phyloP scores from a whole-genome alignment of 1,140 invertebrate genomes.

The Drosophila azteca region DNA sequence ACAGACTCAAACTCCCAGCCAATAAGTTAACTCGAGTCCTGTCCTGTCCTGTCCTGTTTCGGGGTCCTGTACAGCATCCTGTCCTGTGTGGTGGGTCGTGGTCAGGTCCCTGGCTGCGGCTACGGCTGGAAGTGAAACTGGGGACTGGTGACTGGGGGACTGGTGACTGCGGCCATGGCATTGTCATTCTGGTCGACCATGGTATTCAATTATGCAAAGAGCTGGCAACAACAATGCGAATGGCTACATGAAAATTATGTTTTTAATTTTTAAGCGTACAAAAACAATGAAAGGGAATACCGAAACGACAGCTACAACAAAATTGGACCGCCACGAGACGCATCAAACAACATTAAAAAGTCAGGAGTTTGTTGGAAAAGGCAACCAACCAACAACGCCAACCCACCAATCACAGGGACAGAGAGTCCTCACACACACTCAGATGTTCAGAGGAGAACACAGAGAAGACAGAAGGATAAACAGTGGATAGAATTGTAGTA shows the following conservation, averaged over 20 bases:
- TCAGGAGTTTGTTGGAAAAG: constrained; percentile 51
- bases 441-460: neutral
- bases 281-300: constrained; percentile 8
- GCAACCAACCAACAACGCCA: too few species aligned
- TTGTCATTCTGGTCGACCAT: constrained; percentile 46
- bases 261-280: constrained; percentile 52
- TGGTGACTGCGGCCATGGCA: constrained; percentile 15
- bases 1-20: constrained; percentile 14
- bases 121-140: too few species aligned
- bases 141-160: constrained; percentile 3
- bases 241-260: constrained; percentile 68
- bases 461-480: neutral
- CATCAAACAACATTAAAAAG: constrained; percentile 68
- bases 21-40: constrained; percentile 35
- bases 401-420: constrained; percentile 18
- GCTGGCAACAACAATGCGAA: constrained; percentile 40
- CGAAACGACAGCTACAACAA: constrained; percentile 23
- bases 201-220: constrained; percentile 75
- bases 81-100: neutral
- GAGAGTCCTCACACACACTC: constrained; percentile 4
- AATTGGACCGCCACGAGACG: constrained; percentile 30
- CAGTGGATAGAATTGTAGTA: neutral
- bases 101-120: constrained; percentile 11
- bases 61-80: too few species aligned
- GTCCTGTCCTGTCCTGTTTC: too few species aligned